Percentiles rank a stretch among this genome's conserved stretches.
These are phyloP conservation scores for Oreonectes daqikongensis DNA, from an alignment of 2,797 vertebrate genomes.

Conservation along the genomic window DNA sequence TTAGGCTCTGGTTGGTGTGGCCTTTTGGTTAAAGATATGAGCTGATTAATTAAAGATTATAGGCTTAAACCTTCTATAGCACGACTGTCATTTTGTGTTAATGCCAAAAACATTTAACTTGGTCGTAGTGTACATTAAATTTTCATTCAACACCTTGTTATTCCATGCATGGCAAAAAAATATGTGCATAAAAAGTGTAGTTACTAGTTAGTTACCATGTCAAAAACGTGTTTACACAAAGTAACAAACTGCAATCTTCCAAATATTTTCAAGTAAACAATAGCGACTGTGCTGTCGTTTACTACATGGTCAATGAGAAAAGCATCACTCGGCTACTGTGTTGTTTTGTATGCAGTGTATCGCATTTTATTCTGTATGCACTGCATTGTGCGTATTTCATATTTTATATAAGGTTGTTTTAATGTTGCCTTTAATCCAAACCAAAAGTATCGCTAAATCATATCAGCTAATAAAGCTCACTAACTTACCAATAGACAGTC, in stretches of 20 bases:
- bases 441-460: neutral
- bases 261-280: neutral
- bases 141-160: neutral
- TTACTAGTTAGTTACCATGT: neutral
- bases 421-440: neutral
- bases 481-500: conserved; percentile 96
- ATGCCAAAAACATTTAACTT: neutral
- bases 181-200: neutral
- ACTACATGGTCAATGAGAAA: neutral
- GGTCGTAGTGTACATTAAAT: neutral
- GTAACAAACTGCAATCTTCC: neutral
- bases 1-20: neutral
- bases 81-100: neutral
- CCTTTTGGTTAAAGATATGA: conserved; percentile 3
- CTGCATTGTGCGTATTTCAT: neutral
- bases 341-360: neutral
- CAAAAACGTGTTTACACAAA: neutral
- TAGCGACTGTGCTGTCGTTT: neutral
- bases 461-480: neutral
- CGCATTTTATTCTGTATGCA: neutral
- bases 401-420: neutral
- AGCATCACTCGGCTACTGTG: neutral
- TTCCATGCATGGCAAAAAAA: neutral
- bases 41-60: neutral
- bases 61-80: neutral